These are phyloP conservation scores for Enteromius mattozi DNA, from an alignment of 2,797 vertebrate genomes.

Conservation along the genomic window DNA sequence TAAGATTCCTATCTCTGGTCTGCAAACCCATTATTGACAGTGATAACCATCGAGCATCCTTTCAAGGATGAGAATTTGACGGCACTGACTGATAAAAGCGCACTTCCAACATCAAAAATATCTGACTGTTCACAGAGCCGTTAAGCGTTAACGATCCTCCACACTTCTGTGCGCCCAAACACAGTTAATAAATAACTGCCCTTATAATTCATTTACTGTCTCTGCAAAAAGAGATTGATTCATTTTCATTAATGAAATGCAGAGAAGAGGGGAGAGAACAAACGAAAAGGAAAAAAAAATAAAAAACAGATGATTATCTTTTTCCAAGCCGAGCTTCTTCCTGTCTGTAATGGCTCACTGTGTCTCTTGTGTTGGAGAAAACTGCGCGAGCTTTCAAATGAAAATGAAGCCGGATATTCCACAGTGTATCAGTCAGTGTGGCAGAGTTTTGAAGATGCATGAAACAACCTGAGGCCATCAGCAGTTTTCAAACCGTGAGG, in stretches of 20 bases:
- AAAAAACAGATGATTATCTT: slow-evolving; percentile 65
- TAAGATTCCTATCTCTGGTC: slow-evolving; percentile 16
- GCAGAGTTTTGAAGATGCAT: slow-evolving; percentile 75
- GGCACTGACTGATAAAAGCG: slow-evolving; percentile 30
- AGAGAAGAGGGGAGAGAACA: slow-evolving; percentile 19
- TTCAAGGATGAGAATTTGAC: slow-evolving; percentile 24
- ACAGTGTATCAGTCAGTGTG: slow-evolving; percentile 78
- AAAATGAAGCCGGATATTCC: slow-evolving; percentile 74
- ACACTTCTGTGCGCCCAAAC: slow-evolving; percentile 48
- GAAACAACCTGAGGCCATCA: slow-evolving; percentile 70
- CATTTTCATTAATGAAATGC: slow-evolving; percentile 63
- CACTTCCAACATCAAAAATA: slow-evolving; percentile 50
- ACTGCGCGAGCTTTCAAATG: slow-evolving; percentile 64
- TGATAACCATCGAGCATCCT: slow-evolving; percentile 12
- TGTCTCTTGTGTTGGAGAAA: slow-evolving; percentile 59
- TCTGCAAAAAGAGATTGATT: slow-evolving; percentile 63
- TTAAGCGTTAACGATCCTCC: slow-evolving; percentile 52
- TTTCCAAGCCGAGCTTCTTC: slow-evolving; percentile 55
- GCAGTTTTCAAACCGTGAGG: slow-evolving; percentile 66
- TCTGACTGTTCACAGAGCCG: slow-evolving; percentile 54
- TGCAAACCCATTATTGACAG: not conserved
- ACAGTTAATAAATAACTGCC: slow-evolving; percentile 63
- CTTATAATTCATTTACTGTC: slow-evolving; percentile 59
- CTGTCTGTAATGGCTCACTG: slow-evolving; percentile 58
- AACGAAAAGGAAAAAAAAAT: slow-evolving; percentile 40